Evolutionary conservation across 1,140 invertebrate genomes (phyloP), one percentile per base, ranked within the genome.

Genomic region (Ganaspis sp.): DNA sequence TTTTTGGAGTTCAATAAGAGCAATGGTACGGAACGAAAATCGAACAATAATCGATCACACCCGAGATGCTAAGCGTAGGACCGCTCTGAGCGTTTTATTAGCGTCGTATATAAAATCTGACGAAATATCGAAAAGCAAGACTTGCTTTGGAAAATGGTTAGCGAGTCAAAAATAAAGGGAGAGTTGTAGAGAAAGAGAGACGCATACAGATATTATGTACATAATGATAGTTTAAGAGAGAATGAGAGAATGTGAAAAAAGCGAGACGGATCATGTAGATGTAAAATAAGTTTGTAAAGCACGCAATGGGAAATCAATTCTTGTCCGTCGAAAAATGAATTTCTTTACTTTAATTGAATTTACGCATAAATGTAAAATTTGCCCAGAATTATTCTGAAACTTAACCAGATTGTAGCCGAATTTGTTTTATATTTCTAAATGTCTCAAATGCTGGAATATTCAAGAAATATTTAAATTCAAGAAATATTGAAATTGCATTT

Each of bases 151-250:
- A 74, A 8, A 17, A n/a, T 49, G 45, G 12, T 26, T 70, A 72
- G 70, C 15, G 64, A 81, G 26, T 73, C 49, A 79, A 74, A 79
- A 74, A 73, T 75, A 77, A 42, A 70, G 72, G 34, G 70, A 76
- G 53, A 64, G 69, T 49, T 29, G 58, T 15, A n/a, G 58, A 64
- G 23, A 29, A 64, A 29, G 26, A 64, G 26, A 64, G 23, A 64
- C 21, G 58, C 58, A 82, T 77, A 75, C 74, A 11, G 77, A 80
- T 69, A 79, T 76, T 74, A 73, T 87, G 85, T 86, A 86, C 84
- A 85, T 87, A 78, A 78, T 83, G 42, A 82, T 75, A 77, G 74
- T 80, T 73, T 71, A 75, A 42, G 12, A 72, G 23, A 64, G 15
- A 64, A 29, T 64, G 26, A 26, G 58, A 64, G 26, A 64, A 64